Evolutionary conservation across 2,113 vertebrate species (phyloP), one percentile per base, ranked within the genome.

Genomic region (Triplophysa dalaica): DNA sequence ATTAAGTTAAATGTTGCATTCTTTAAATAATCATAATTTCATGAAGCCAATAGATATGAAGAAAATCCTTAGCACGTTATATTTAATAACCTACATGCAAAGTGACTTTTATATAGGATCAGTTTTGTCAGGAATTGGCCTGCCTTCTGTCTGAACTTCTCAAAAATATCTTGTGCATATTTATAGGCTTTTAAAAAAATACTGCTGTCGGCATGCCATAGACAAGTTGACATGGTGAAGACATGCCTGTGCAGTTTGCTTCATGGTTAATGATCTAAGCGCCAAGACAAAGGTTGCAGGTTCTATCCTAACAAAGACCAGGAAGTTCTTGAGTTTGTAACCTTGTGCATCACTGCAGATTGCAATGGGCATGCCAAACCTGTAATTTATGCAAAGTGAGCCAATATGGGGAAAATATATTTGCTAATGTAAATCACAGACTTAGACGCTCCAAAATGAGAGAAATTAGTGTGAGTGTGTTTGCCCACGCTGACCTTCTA

Each of bases 401-500:
- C 81, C 8, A 58, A 5, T 12, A 52, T 2, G 19, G 67, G 78
- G 14, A 3, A 74, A 74, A 74, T 61, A n/a, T 24, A 8, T 13
- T 33, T 50, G 73, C 41, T 50, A 29, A 24, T 48, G 2, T 61
- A 54, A n/a, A 56, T 70, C 24, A 68, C 68, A 21, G 9, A 60
- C 60, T 56, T 81, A 69, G 48, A 75, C 76, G 73, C 72, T 80
- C 77, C 83, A 84, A 77, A 80, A 75, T 81, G 56, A 38, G 70
- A 82, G 79, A 56, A 29, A 81, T 64, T 79, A 78, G 84, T 86
- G 78, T 86, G 79, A 84, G 81, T 78, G 50, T 77, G 60, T 41
- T 43, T 19, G 33, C 84, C 81, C 80, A 78, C 17, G 58, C 68
- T 93, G 92, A 93, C 92, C 92, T 92, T 92, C 88, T 90, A 86